phyloP scores from a whole-genome alignment of 2,888 invertebrate genomes.

The Sipunculus nudus region DNA sequence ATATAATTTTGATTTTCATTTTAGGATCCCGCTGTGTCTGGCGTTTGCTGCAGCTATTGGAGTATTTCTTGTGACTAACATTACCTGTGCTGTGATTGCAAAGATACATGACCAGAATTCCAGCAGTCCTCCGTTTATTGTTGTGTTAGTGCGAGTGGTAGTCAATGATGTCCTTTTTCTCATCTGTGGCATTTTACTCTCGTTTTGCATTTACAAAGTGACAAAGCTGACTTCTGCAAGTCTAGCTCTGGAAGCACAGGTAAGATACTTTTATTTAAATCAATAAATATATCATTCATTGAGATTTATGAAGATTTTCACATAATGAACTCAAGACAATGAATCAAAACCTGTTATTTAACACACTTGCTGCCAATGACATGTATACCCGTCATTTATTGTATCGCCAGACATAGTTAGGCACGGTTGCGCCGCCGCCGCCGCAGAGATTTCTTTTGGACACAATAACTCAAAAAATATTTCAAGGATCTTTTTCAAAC shows the following conservation, averaged over 20 bases:
- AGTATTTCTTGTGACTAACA: slow-evolving; percentile 56
- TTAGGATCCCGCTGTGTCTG: slow-evolving; percentile 48
- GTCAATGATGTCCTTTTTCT: slow-evolving; percentile 62
- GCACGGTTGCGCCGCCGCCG: too few relatives aligned
- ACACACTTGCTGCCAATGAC: too few relatives aligned
- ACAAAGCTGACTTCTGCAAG: slow-evolving; percentile 57
- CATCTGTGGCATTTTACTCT: slow-evolving; percentile 51
- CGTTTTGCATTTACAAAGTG: slow-evolving; percentile 59
- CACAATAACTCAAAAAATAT: too few relatives aligned
- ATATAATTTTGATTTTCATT: slow-evolving; percentile 21
- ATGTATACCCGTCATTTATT: too few relatives aligned
- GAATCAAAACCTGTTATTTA: too few relatives aligned
- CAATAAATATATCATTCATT: too few relatives aligned
- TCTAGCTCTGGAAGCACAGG: slow-evolving; percentile 63
- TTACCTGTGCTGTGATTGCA: slow-evolving; percentile 53
- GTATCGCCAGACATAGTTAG: too few relatives aligned
- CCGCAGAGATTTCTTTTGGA: too few relatives aligned
- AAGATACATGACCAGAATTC: slow-evolving; percentile 41
- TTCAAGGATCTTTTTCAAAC: too few relatives aligned
- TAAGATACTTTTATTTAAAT: slow-evolving; percentile 37
- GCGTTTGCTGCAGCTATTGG: slow-evolving; percentile 47
- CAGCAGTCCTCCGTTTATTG: slow-evolving; percentile 43
- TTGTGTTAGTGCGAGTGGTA: slow-evolving; percentile 56
- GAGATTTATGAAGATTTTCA: too few relatives aligned
- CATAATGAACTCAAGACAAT: too few relatives aligned